These are phyloP conservation scores for Falco columbarius DNA, from an alignment of 2,797 vertebrate species.

Conservation along the genomic window DNA sequence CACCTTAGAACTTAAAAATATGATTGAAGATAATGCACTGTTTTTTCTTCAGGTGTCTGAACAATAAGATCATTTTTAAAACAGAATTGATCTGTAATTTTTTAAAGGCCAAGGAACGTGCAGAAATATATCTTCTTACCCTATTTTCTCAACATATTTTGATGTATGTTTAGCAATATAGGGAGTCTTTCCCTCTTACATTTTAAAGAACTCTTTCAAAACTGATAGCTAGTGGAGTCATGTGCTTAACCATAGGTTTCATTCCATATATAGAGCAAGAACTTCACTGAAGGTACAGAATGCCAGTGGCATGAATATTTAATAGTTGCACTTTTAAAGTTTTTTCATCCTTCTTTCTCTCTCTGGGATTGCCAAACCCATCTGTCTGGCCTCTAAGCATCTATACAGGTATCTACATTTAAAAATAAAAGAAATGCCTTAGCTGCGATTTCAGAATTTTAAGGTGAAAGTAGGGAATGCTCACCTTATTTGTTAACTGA, in stretches of 20 bases:
- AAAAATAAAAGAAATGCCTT: not conserved
- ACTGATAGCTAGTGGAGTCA: not conserved
- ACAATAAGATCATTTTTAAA: not conserved
- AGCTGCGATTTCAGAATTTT: not conserved
- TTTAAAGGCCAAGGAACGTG: not conserved
- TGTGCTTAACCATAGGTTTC: slow-evolving; percentile 7
- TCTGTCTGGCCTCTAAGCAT: slow-evolving; percentile 20
- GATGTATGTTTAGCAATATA: not conserved
- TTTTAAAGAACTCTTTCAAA: slow-evolving; percentile 14
- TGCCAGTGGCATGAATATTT: slow-evolving; percentile 48
- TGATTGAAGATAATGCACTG: slow-evolving; percentile 11
- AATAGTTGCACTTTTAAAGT: slow-evolving; percentile 12
- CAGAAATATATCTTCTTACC: not conserved
- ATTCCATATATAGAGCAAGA: slow-evolving; percentile 9
- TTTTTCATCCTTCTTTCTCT: slow-evolving; percentile 31
- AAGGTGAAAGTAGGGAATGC: not conserved
- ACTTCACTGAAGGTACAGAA: slow-evolving; percentile 22
- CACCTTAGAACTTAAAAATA: slow-evolving; percentile 47
- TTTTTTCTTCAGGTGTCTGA: slow-evolving; percentile 9
- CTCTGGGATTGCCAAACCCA: slow-evolving; percentile 19
- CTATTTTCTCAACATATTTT: slow-evolving; percentile 10
- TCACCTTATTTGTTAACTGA: not conserved
- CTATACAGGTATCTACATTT: not conserved
- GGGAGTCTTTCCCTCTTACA: not conserved
- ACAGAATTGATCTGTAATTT: not conserved